Evolutionary conservation across 2,888 invertebrate genomes (phyloP).

Genomic region (Leucoma salicis): DNA sequence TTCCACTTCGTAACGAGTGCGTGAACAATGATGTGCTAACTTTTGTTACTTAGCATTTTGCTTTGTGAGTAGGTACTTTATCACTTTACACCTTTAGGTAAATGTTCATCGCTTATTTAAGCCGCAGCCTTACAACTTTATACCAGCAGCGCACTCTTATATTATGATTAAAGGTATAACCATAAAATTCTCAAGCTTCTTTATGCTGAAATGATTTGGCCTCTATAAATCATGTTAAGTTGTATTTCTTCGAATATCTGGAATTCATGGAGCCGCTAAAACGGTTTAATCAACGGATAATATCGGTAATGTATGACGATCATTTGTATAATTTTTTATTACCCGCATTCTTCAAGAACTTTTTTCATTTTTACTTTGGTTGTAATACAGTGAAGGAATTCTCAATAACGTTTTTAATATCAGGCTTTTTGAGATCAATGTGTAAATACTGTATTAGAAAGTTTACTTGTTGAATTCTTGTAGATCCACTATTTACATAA

Average conservation of each 20-base stretch:
- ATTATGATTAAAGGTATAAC: conserved; percentile 51
- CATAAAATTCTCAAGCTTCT: conserved; percentile 58
- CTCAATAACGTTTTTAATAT: conserved; percentile 21
- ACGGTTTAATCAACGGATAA: conserved; percentile 55
- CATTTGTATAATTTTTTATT: conserved; percentile 51
- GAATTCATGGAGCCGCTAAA: conserved; percentile 41
- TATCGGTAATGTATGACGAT: conserved; percentile 50
- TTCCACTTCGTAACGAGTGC: conserved; percentile 63
- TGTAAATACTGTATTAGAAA: conserved; percentile 8
- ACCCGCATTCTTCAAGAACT: conserved; percentile 33
- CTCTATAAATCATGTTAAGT: conserved; percentile 53
- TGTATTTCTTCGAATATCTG: conserved; percentile 46
- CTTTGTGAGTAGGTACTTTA: conserved; percentile 41
- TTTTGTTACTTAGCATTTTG: conserved; percentile 57
- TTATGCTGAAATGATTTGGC: conserved; percentile 59
- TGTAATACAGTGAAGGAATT: conserved; percentile 21
- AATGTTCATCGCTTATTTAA: conserved; percentile 20
- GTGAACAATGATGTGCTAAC: conserved; percentile 62
- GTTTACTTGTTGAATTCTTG: no score
- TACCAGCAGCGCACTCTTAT: conserved; percentile 47
- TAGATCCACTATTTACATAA: no score
- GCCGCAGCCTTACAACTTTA: conserved; percentile 41
- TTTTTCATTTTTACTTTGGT: conserved; percentile 35
- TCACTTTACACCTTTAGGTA: conserved; percentile 15
- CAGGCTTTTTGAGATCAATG: conserved; percentile 4